Conservation (phyloP, 2,888 invertebrate genomes). For the Pseudococcus jackbeardsleyi region DNA sequence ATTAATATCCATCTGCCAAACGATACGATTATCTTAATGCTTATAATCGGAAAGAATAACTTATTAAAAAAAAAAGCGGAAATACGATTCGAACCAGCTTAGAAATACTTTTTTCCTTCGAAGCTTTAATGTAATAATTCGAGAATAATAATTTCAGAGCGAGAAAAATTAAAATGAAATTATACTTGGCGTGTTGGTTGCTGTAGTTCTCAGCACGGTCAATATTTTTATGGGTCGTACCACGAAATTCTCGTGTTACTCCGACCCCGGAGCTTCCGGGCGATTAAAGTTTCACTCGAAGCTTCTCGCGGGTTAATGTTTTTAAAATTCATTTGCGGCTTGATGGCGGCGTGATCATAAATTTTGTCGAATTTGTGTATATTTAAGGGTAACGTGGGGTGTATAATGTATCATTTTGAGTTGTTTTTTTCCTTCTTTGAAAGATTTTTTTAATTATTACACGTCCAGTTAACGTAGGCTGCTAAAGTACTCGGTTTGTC, state of each 20-base stretch:
- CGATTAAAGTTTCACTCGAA: constrained; percentile 25
- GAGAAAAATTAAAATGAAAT: constrained; percentile 48
- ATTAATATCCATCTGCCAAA: too few species aligned
- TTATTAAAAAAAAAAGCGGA: not conserved
- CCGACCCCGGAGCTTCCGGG: not conserved
- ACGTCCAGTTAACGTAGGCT: not conserved
- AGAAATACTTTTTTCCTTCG: not conserved
- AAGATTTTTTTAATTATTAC: not conserved
- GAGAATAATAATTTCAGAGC: not conserved
- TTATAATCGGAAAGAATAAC: not conserved
- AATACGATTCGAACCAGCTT: not conserved
- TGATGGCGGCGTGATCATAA: not conserved
- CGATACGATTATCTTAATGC: too few species aligned
- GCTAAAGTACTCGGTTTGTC: not conserved
- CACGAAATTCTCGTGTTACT: constrained; percentile 7
- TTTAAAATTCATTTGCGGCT: constrained; percentile 42
- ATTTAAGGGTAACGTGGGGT: not conserved
- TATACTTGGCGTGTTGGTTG: not conserved
- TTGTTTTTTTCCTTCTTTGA: too few species aligned
- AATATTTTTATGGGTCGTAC: constrained; percentile 39
- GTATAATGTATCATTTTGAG: too few species aligned
- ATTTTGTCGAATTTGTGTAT: not conserved
- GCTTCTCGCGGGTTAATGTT: not conserved
- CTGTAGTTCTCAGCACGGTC: not conserved
- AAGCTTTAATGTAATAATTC: not conserved